Conservation (phyloP, 1,140 invertebrate genomes). For the Orchesella cincta region DNA sequence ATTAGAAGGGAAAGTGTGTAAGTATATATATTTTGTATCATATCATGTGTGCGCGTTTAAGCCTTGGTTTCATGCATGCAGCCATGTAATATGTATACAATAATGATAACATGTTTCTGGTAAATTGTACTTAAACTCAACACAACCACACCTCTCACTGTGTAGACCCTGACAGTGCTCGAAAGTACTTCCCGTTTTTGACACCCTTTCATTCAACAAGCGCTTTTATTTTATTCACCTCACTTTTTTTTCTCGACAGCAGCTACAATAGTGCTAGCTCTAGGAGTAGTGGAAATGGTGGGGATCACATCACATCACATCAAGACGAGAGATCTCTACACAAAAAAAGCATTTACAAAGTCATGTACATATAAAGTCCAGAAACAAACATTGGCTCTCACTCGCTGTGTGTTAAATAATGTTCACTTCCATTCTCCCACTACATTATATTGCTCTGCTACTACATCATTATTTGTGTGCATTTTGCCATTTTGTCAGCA, state of each 20-base stretch:
- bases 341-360: no score
- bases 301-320: no score
- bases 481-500: background rate
- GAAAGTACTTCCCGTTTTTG: slow-evolving; percentile 29
- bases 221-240: background rate
- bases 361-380: no score
- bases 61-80: background rate
- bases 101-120: slow-evolving; percentile 8
- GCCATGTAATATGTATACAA: background rate
- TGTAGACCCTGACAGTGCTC: background rate
- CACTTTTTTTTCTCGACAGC: background rate
- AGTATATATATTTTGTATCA: no score
- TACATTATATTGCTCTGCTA: no score
- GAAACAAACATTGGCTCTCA: no score
- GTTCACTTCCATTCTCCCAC: no score
- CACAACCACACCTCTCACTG: slow-evolving; percentile 1
- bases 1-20: no score
- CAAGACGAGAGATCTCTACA: no score
- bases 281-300: no score
- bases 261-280: background rate
- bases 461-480: background rate
- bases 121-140: slow-evolving; percentile 19
- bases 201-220: slow-evolving; percentile 27
- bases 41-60: background rate
- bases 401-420: no score